These are phyloP conservation scores for Limnephilus marmoratus DNA, from an alignment of 2,888 invertebrate species.

Conservation along the genomic window DNA sequence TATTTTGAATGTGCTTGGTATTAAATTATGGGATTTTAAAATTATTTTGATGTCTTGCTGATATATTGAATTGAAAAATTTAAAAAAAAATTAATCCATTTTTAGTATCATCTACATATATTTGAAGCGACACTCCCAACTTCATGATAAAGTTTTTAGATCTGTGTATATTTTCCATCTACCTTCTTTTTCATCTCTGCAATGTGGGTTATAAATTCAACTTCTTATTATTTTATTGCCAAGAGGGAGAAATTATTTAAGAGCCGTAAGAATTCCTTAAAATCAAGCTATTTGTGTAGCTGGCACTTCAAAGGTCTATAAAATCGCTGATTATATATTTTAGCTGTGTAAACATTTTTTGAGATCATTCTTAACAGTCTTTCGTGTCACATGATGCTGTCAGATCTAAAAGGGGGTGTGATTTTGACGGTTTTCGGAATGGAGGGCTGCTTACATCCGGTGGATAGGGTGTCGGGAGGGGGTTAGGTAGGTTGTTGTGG, in stretches of 20 bases:
- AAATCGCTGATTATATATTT: slow-evolving; percentile 11
- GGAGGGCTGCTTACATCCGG: slow-evolving; percentile 66
- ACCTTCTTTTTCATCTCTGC: not conserved
- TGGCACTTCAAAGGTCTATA: not conserved
- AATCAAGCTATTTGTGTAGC: not conserved
- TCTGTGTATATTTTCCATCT: not conserved
- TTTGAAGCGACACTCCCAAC: too few species aligned
- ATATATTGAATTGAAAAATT: too few species aligned
- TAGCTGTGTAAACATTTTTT: slow-evolving; percentile 27
- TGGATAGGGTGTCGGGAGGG: slow-evolving; percentile 60
- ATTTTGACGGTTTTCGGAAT: slow-evolving; percentile 66
- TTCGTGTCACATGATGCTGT: slow-evolving; percentile 45
- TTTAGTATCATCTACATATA: too few species aligned
- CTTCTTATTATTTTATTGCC: not conserved
- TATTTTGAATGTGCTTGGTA: too few species aligned
- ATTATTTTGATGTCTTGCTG: too few species aligned
- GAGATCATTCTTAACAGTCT: slow-evolving; percentile 48
- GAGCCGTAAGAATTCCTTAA: not conserved
- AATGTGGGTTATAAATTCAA: not conserved
- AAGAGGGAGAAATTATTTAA: not conserved
- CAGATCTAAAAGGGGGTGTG: slow-evolving; percentile 49
- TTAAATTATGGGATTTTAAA: too few species aligned
- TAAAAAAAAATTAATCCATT: too few species aligned
- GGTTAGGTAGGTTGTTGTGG: slow-evolving; percentile 64
- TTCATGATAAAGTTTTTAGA: too few species aligned